phyloP scores from a whole-genome alignment of 30 jellyfish, hydroid and myxozoan species.

The Cassiopea xamachana region DNA sequence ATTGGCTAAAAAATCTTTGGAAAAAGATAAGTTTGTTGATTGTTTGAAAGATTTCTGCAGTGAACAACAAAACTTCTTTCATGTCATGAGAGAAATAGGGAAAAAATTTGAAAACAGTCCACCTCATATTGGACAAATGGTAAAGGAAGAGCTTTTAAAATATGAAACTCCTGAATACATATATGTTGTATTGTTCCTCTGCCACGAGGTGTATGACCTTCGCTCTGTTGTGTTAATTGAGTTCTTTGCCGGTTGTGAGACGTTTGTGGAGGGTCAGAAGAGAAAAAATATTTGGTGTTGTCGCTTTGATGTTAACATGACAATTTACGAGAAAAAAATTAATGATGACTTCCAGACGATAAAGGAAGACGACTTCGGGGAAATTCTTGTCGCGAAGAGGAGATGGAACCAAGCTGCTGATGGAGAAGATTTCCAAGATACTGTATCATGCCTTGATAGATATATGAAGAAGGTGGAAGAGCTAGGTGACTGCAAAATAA shows the following conservation, averaged over 20 bases:
- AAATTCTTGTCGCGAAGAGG: not conserved
- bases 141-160: not conserved
- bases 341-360: not conserved
- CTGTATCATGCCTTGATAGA: not conserved
- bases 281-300: conserved; percentile 17
- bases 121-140: not conserved
- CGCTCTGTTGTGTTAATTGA: not conserved
- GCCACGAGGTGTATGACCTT: no score
- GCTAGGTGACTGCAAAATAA: not conserved
- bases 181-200: no score
- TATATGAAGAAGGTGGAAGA: not conserved
- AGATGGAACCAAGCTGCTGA: no score
- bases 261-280: not conserved
- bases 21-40: conserved; percentile 6
- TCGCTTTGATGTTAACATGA: conserved; percentile 11
- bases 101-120: not conserved
- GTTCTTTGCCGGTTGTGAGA: conserved; percentile 32
- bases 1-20: conserved; percentile 1
- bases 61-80: conserved; percentile 25
- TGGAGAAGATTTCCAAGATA: not conserved
- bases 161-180: conserved; percentile 15
- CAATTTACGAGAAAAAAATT: not conserved
- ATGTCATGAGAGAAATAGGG: conserved; percentile 8
- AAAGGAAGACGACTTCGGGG: not conserved
- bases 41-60: conserved; percentile 15